phyloP scores from a whole-genome alignment of 1,140 invertebrate species.

The Adoxophyes honmai region DNA sequence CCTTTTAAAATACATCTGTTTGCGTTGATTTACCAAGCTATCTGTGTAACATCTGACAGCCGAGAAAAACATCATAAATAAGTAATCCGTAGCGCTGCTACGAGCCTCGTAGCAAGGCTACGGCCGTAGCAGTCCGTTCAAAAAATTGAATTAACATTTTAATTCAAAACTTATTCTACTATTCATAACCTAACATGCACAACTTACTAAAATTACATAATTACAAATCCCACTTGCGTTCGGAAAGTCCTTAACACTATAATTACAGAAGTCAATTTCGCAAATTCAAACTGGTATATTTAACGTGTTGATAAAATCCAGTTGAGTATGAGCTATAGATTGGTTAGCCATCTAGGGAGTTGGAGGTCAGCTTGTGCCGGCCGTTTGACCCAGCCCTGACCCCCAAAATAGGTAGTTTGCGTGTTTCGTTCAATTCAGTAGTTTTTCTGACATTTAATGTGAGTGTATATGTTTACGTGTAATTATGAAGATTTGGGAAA shows the following conservation, averaged over 20 bases:
- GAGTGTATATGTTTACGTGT: conserved; percentile 16
- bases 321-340: not conserved
- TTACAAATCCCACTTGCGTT: not conserved
- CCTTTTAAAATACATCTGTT: too few relatives aligned
- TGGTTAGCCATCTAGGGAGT: not conserved
- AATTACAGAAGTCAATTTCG: conserved; percentile 8
- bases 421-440: conserved; percentile 21
- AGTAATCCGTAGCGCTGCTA: too few relatives aligned
- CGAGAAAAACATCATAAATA: too few relatives aligned
- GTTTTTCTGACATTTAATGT: conserved; percentile 13
- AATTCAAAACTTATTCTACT: conserved; percentile 3
- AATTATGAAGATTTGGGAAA: conserved; percentile 24
- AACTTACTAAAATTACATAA: conserved; percentile 2
- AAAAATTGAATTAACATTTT: conserved; percentile 14
- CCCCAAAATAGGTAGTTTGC: conserved; percentile 39
- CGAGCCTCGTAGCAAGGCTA: too few relatives aligned
- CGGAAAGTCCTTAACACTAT: not conserved
- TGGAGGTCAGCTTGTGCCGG: conserved; percentile 20
- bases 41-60: too few relatives aligned
- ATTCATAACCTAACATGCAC: conserved; percentile 6
- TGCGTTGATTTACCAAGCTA: too few relatives aligned
- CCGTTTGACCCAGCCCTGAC: conserved; percentile 31
- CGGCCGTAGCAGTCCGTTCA: too few relatives aligned
- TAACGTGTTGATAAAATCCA: not conserved
- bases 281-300: conserved; percentile 4